phyloP scores from a whole-genome alignment of 2,113 vertebrate species.

The Cyprinus carpio region DNA sequence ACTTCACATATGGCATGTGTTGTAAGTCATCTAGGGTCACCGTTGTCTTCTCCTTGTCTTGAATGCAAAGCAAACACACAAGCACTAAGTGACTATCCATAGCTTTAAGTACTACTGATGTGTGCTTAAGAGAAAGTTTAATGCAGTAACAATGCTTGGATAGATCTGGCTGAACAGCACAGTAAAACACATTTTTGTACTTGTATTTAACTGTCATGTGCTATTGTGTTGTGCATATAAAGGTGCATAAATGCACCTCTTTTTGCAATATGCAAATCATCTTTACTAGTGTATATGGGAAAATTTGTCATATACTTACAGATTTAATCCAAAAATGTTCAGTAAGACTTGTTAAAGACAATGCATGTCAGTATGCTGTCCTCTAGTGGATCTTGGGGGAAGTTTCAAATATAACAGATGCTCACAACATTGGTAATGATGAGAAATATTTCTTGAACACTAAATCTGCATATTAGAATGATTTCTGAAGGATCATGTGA shows the following conservation, averaged over 20 bases:
- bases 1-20: conserved; percentile 75
- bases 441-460: not conserved
- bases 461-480: not conserved
- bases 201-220: not conserved
- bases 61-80: conserved; percentile 31
- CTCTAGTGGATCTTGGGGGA: conserved; percentile 44
- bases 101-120: not conserved
- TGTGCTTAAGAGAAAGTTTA: not conserved
- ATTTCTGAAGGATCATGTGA: not conserved
- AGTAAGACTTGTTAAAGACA: not conserved
- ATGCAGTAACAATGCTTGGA: not conserved
- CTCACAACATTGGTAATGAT: not conserved
- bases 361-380: conserved; percentile 32
- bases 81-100: not conserved
- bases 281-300: not conserved
- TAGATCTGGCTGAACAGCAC: not conserved
- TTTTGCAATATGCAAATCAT: not conserved
- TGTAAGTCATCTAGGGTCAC: conserved; percentile 73
- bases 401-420: not conserved
- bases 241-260: not conserved
- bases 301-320: not conserved
- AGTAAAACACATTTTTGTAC: not conserved
- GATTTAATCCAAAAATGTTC: not conserved
- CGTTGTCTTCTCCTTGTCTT: conserved; percentile 60
- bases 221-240: not conserved